Evolutionary conservation across 2,113 vertebrate genomes (phyloP).

Genomic region (Scytalopus superciliaris): DNA sequence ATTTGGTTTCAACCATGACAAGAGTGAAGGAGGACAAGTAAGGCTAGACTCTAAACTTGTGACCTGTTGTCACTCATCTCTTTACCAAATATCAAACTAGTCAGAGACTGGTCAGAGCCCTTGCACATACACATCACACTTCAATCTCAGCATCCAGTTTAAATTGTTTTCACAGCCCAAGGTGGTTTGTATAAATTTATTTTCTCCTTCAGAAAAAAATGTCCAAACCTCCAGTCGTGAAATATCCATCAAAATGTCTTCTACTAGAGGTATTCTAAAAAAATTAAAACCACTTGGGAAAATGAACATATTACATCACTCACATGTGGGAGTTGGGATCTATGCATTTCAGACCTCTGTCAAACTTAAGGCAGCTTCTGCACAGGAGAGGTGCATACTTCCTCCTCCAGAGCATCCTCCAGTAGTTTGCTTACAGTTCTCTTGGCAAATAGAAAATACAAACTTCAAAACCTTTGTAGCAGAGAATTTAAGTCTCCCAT

Average conservation of each 20-base stretch:
- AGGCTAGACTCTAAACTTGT: neutral
- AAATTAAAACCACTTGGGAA: neutral
- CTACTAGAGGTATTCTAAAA: neutral
- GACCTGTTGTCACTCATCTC: neutral
- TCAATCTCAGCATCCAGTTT: neutral
- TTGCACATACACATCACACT: rapidly evolving
- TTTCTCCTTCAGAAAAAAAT: neutral
- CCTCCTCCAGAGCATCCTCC: neutral
- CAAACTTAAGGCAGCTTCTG: neutral
- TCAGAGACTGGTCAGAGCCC: neutral
- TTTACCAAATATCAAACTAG: neutral
- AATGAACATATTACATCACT: neutral
- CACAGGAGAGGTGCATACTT: neutral
- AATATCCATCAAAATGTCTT: neutral
- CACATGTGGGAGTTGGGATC: neutral
- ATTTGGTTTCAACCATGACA: neutral
- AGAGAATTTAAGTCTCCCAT: neutral
- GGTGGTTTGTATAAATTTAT: neutral
- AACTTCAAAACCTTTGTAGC: neutral
- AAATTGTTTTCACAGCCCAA: neutral
- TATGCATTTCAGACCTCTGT: neutral
- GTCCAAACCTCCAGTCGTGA: neutral
- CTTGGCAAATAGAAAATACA: neutral
- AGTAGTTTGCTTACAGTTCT: neutral
- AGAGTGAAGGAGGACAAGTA: neutral